These are phyloP conservation scores for Plagiodera versicolora DNA, from an alignment of 2,888 invertebrate genomes.

Conservation along the genomic window DNA sequence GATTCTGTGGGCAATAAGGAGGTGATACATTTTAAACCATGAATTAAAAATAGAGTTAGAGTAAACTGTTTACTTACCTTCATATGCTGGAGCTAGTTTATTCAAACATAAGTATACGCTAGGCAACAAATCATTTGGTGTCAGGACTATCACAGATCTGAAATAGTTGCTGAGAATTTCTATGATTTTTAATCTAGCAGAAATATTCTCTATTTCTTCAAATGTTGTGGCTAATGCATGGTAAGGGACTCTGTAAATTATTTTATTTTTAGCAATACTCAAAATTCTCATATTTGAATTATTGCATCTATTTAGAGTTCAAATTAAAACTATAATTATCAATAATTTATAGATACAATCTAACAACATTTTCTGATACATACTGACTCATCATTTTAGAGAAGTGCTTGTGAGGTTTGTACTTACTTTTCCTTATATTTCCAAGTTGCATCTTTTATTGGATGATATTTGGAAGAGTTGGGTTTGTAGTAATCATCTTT, in stretches of 20 bases:
- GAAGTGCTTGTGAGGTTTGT: no score
- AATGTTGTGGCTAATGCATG: slow-evolving; percentile 88
- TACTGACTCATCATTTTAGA: neutral
- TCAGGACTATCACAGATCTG: slow-evolving; percentile 84
- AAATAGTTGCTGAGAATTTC: slow-evolving; percentile 91
- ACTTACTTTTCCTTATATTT: slow-evolving; percentile 64
- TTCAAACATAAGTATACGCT: slow-evolving; percentile 96
- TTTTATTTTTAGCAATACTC: slow-evolving; percentile 4
- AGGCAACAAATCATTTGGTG: slow-evolving; percentile 85
- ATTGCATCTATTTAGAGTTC: no score
- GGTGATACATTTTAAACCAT: no score
- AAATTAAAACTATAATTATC: no score
- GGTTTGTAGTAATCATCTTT: slow-evolving; percentile 65
- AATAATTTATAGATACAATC: no score
- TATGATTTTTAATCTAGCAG: slow-evolving; percentile 85
- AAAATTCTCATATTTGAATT: no score
- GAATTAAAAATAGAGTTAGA: neutral
- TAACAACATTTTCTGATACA: no score
- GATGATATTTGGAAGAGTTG: slow-evolving; percentile 72
- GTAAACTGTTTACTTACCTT: slow-evolving; percentile 60
- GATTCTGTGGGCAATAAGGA: no score
- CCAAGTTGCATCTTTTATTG: slow-evolving; percentile 84
- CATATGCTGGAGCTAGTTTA: slow-evolving; percentile 93
- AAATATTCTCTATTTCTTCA: slow-evolving; percentile 84
- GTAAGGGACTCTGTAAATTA: slow-evolving; percentile 79